phyloP scores from a whole-genome alignment of 2,797 vertebrate genomes.

The Vipera ursinii region DNA sequence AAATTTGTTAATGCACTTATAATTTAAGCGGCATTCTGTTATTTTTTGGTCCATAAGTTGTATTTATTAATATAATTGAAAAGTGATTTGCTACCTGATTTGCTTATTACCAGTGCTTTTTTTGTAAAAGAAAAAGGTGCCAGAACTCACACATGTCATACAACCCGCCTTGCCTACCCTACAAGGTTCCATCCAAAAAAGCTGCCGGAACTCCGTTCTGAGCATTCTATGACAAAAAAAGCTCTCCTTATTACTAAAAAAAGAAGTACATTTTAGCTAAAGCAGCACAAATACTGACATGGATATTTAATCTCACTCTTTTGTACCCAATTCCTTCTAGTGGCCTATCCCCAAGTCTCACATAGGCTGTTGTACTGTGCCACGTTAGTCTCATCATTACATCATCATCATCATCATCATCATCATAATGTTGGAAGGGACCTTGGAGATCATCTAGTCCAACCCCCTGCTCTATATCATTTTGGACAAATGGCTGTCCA shows the following conservation, averaged over 20 bases:
- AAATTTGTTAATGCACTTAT: constrained; percentile 1
- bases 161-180: too few relatives aligned
- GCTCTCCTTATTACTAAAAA: background rate
- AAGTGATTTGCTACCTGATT: background rate
- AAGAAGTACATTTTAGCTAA: background rate
- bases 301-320: background rate
- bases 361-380: background rate
- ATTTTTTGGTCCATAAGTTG: constrained; percentile 36
- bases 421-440: too few relatives aligned
- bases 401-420: too few relatives aligned
- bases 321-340: background rate
- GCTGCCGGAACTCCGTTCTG: too few relatives aligned
- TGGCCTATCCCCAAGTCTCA: background rate
- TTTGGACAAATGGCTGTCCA: too few relatives aligned
- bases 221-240: too few relatives aligned
- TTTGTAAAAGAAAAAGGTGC: too few relatives aligned
- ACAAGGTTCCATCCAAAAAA: too few relatives aligned
- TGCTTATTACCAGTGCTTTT: background rate
- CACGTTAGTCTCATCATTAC: background rate
- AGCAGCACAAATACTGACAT: background rate
- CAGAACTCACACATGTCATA: too few relatives aligned
- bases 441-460: too few relatives aligned
- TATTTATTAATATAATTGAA: constrained; percentile 38
- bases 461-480: too few relatives aligned
- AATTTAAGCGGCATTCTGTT: constrained; percentile 53